Percentiles rank a stretch among this genome's conserved stretches.
These are phyloP conservation scores for Synodontis membranacea DNA, from an alignment of 2,113 vertebrate genomes.

Conservation along the genomic window DNA sequence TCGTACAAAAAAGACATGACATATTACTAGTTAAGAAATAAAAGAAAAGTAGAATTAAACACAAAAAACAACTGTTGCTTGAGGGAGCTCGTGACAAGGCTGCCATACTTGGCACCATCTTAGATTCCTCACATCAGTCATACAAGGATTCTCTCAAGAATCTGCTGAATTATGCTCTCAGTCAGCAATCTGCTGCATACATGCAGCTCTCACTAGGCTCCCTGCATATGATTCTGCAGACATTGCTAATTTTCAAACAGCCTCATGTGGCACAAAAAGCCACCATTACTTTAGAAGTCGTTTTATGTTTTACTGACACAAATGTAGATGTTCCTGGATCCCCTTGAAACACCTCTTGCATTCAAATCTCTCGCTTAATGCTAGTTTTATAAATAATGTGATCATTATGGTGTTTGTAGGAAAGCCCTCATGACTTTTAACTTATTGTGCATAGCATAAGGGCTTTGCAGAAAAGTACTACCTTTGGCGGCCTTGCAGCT, in stretches of 20 bases:
- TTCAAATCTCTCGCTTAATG: background rate
- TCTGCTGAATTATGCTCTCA: constrained; percentile 2
- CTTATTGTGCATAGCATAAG: constrained; percentile 52
- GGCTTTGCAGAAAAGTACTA: constrained; percentile 31
- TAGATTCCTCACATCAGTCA: constrained; percentile 29
- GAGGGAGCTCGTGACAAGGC: too few species aligned
- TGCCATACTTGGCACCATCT: too few species aligned
- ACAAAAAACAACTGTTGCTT: too few species aligned
- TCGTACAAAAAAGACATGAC: too few species aligned
- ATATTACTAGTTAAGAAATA: too few species aligned
- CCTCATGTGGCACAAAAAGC: background rate
- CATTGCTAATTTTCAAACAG: background rate
- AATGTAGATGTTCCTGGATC: background rate
- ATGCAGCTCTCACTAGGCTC: background rate
- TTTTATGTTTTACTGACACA: background rate
- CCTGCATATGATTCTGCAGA: constrained; percentile 1
- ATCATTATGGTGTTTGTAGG: constrained; percentile 4
- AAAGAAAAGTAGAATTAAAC: too few species aligned
- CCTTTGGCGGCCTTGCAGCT: constrained; percentile 22
- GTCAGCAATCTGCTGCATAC: constrained; percentile 19
- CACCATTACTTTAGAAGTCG: background rate
- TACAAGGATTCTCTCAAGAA: background rate
- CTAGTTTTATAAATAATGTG: background rate
- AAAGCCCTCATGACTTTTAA: constrained; percentile 40
- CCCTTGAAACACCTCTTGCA: background rate